A percentile compares a stretch with the other conserved stretches of the same genome.
Evolutionary conservation across 2,888 invertebrate genomes (phyloP).

Genomic region (Cataglyphis livida): DNA sequence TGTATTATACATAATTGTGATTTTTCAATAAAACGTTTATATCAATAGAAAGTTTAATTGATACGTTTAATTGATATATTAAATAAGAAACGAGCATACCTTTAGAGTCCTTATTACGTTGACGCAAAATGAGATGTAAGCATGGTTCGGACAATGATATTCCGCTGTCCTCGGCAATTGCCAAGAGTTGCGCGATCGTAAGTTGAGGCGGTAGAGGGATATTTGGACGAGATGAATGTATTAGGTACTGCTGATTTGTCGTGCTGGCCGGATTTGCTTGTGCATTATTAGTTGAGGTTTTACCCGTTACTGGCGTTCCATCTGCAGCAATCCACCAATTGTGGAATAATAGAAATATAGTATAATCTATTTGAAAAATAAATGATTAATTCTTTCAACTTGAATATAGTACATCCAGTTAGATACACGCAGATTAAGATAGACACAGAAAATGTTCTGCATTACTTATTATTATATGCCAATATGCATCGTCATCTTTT

Average conservation of each 20-base stretch:
- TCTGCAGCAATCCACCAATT: conserved; percentile 64
- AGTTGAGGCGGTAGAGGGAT: conserved; percentile 87
- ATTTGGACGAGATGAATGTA: conserved; percentile 85
- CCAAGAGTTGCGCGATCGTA: conserved; percentile 88
- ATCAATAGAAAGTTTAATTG: not conserved
- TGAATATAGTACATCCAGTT: not conserved
- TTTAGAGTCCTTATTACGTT: conserved; percentile 82
- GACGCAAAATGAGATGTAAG: conserved; percentile 82
- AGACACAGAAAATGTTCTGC: not conserved
- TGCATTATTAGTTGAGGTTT: conserved; percentile 73
- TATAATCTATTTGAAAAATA: not conserved
- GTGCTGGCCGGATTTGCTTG: conserved; percentile 83
- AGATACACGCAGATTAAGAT: not conserved
- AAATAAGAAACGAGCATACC: conserved; percentile 66
- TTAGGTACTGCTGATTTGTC: conserved; percentile 85
- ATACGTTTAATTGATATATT: no score
- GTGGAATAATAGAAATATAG: not conserved
- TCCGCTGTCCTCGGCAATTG: conserved; percentile 86
- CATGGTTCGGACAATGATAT: conserved; percentile 87
- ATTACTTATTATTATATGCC: not conserved
- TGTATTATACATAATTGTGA: not conserved
- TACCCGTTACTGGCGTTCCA: conserved; percentile 69
- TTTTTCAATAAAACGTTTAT: not conserved
- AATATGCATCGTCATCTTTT: not conserved
- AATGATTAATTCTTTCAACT: not conserved